Base-by-base conservation (phyloP, 1,140 invertebrate genomes). In the Eriosoma lanigerum region DNA sequence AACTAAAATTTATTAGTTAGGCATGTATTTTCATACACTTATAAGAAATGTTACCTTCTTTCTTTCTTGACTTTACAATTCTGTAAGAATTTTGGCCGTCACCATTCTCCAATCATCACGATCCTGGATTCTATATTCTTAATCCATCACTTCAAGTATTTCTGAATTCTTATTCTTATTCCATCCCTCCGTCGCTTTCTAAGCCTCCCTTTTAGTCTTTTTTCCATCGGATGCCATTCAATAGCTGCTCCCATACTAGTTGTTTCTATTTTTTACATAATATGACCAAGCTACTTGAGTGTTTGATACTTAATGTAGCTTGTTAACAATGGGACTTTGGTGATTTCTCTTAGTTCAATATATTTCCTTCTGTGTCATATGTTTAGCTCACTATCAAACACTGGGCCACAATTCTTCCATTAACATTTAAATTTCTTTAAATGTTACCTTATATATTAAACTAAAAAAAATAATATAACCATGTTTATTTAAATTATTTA, bases 181-280 rank as follows among this genome's bases (percentile, higher is more conserved):
- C 44, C 48, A 62, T 80, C 76, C 44, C 32, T 48, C 76, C 58
- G 64, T 80, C n/a, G 54, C 29, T 60, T 62, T 44, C 46, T 60
- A 21, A 58, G 58, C n/a, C 76, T 80, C n/a, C 76, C 76, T 80
- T 58, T 80, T 26, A n/a, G 76, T 32, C 76, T 56, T 58, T 60
- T 19, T 29, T 8, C 58, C 10, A 21, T 48, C 24, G 58, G 76
- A 10, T 80, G 24, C 32, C 24, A 38, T 44, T 80, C 38, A 5
- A 56, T 46, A 21, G 24, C 76, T 29, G 29, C 60, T 80, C 54
- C 64, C 21, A 29, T 62, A 80, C 9, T 64, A 38, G 58, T 46
- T 3, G 26, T 44, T 62, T 80, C 58, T 21, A 32, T 62, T 48
- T 44, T 80, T 9, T 58, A 19, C 13, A 80, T 80, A 1, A 24